phyloP scores from a whole-genome alignment of 2,888 invertebrate species.

The Harpalus rufipes region DNA sequence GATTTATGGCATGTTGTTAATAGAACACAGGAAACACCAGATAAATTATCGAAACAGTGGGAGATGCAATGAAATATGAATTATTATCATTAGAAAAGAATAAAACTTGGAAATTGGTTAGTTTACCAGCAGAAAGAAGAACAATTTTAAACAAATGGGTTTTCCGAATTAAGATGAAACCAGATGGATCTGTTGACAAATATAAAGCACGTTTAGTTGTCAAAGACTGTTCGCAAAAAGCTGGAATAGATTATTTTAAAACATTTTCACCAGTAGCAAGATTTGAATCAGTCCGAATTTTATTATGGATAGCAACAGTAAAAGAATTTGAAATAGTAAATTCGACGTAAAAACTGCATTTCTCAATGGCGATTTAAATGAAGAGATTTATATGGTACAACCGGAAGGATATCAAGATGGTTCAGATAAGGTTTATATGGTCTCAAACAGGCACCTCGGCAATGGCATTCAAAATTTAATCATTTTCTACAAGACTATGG shows the following conservation, averaged over 20 bases:
- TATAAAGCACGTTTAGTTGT: slow-evolving; percentile 71
- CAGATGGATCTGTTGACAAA: slow-evolving; percentile 66
- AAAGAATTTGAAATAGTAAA: slow-evolving; percentile 61
- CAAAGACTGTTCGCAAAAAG: slow-evolving; percentile 62
- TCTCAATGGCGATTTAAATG: slow-evolving; percentile 71
- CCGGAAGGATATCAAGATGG: slow-evolving; percentile 72
- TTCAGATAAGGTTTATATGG: not conserved
- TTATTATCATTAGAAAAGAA: slow-evolving; percentile 68
- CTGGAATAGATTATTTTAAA: slow-evolving; percentile 68
- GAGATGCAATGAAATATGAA: slow-evolving; percentile 69
- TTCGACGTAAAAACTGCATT: slow-evolving; percentile 67
- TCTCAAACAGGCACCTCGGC: not conserved
- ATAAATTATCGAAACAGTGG: slow-evolving; percentile 67
- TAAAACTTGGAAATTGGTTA: slow-evolving; percentile 69
- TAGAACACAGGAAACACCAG: too few species aligned
- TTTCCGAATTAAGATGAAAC: slow-evolving; percentile 64
- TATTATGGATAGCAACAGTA: slow-evolving; percentile 68
- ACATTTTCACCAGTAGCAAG: slow-evolving; percentile 70
- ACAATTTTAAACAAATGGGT: slow-evolving; percentile 60
- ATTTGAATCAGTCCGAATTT: slow-evolving; percentile 54
- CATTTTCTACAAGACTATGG: not conserved
- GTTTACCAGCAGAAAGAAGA: slow-evolving; percentile 65
- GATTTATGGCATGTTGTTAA: too few species aligned
- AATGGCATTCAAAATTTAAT: not conserved
- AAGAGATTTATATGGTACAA: slow-evolving; percentile 72